Conservation (phyloP, 2,888 invertebrate genomes). For the Lutraria lutraria region DNA sequence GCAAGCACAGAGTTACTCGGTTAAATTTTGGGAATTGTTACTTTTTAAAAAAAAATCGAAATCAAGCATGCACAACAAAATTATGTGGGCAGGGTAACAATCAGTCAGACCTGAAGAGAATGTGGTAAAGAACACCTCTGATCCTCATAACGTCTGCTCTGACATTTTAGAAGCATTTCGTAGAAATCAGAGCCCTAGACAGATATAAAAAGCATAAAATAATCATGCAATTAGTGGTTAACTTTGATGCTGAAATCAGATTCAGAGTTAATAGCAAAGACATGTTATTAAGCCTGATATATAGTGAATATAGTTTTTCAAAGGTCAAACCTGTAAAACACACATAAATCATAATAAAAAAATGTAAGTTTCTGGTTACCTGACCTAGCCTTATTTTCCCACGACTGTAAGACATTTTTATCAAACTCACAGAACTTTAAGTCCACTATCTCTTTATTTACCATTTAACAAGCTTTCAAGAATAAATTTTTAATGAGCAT, state of each 20-base stretch:
- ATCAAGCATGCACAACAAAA: slow-evolving; percentile 27
- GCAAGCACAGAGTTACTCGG: slow-evolving; percentile 4
- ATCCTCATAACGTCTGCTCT: slow-evolving; percentile 83
- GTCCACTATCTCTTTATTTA: too few relatives aligned
- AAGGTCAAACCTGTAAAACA: neutral
- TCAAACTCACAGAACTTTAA: too few relatives aligned
- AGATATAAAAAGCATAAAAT: slow-evolving; percentile 26
- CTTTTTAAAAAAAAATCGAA: neutral
- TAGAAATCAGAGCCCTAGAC: slow-evolving; percentile 82
- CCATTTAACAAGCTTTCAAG: too few relatives aligned
- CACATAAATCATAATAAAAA: neutral
- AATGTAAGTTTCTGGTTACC: too few relatives aligned
- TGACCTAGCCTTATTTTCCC: too few relatives aligned
- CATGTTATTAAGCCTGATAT: neutral
- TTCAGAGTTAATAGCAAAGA: slow-evolving; percentile 7
- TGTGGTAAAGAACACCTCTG: slow-evolving; percentile 82
- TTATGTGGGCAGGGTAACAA: slow-evolving; percentile 45
- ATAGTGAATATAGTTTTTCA: neutral
- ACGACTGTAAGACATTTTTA: too few relatives aligned
- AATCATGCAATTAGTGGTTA: slow-evolving; percentile 11
- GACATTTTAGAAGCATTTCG: slow-evolving; percentile 81
- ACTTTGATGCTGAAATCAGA: neutral
- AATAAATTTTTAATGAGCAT: too few relatives aligned
- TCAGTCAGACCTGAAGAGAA: slow-evolving; percentile 71
- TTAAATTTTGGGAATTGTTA: slow-evolving; percentile 23